A percentile compares a stretch with the other conserved stretches of the same genome.
phyloP scores from a whole-genome alignment of 2,888 invertebrate species.

The Acanthopleura granulata region DNA sequence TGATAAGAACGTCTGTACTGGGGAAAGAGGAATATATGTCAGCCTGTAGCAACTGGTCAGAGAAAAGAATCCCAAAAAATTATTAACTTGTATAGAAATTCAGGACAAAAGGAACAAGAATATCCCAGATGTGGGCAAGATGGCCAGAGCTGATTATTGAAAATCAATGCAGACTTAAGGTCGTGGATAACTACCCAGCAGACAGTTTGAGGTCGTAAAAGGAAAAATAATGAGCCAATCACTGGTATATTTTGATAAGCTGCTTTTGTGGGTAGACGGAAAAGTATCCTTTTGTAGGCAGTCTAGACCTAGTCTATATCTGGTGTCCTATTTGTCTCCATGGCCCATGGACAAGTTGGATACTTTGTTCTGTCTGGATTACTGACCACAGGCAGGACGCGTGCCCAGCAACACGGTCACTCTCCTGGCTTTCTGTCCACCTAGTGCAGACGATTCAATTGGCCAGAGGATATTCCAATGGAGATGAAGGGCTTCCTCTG shows the following conservation, averaged over 20 bases:
- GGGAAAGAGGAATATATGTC: too few species aligned
- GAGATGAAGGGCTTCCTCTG: not conserved
- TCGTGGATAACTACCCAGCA: not conserved
- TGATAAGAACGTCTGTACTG: too few species aligned
- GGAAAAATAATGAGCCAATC: constrained; percentile 10
- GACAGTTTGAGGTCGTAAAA: not conserved
- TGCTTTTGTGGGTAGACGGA: constrained; percentile 2
- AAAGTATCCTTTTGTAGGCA: not conserved
- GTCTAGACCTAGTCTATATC: not conserved
- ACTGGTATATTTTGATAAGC: constrained; percentile 10
- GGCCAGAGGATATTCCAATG: not conserved
- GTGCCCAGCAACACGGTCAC: not conserved
- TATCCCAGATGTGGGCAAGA: too few species aligned
- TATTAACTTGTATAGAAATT: too few species aligned
- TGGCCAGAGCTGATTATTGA: not conserved
- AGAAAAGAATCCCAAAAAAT: too few species aligned
- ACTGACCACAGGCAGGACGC: not conserved
- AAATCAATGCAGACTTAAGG: not conserved
- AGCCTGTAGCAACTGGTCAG: too few species aligned
- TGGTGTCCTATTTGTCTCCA: not conserved
- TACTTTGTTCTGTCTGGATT: not conserved
- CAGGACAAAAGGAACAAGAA: too few species aligned
- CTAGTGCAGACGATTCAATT: not conserved
- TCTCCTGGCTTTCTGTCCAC: too few species aligned
- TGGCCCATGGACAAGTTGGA: not conserved